Conservation (phyloP, 2,888 invertebrate species). For the Agriotes lineatus region DNA sequence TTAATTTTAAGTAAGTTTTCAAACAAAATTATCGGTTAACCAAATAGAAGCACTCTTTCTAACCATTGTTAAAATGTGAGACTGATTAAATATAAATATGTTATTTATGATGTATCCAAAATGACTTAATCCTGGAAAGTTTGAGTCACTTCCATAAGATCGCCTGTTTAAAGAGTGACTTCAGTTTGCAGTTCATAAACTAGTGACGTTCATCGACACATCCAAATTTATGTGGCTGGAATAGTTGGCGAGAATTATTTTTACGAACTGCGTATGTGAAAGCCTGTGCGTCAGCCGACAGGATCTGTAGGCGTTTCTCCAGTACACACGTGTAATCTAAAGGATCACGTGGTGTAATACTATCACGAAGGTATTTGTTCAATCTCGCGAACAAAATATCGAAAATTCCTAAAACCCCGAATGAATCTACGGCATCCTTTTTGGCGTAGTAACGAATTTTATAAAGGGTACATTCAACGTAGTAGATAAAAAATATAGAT, state of each 20-base stretch:
- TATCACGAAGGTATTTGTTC: constrained; percentile 54
- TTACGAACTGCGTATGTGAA: constrained; percentile 13
- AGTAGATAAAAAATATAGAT: constrained; percentile 3
- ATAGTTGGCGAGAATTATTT: not conserved
- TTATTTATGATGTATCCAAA: too few species aligned
- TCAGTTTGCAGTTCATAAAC: too few species aligned
- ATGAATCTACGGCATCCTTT: constrained; percentile 35
- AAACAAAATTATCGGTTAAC: too few species aligned
- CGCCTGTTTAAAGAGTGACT: too few species aligned
- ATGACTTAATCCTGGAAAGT: too few species aligned
- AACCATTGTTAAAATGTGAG: too few species aligned
- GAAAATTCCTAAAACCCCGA: constrained; percentile 45
- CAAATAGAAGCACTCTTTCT: too few species aligned
- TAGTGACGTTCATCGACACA: not conserved
- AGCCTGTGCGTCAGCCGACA: constrained; percentile 22
- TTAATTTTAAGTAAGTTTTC: too few species aligned
- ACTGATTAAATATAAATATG: too few species aligned
- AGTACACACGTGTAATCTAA: constrained; percentile 41
- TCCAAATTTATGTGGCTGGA: not conserved
- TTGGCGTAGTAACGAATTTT: constrained; percentile 25
- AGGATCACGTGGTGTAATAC: constrained; percentile 53
- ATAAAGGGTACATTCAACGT: constrained; percentile 18
- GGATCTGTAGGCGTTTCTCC: constrained; percentile 20
- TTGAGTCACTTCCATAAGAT: too few species aligned
- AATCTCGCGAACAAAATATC: constrained; percentile 50